Evolutionary conservation across 2,888 invertebrate species (phyloP), one percentile per base, ranked within the genome.

Genomic region (Ochropleura plecta): DNA sequence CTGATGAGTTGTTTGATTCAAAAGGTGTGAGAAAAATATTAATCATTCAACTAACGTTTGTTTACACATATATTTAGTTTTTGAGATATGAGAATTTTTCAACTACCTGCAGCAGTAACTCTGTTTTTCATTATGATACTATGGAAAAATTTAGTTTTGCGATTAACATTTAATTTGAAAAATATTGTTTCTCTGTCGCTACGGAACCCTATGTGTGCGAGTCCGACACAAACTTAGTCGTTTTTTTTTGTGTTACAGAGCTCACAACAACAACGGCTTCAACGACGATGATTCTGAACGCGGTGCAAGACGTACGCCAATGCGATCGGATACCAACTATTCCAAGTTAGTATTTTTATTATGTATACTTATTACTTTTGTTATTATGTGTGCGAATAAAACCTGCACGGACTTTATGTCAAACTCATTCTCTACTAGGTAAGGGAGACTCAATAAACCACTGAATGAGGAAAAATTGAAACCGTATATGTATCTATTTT

Each of bases 191-290:
- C 30, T 30, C 30, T 30, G 30, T 30, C 30, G 30, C 30, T 30
- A 3, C 30, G 30, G 30, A 30, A 30, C 30, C 30, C 30, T 30
- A 3, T 30, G 30, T 30, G 30, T 30, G 30, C 30, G 30, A 30
- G 30, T 30, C 30, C 3, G 30, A 30, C 1, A 30, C 30, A 30
- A 30, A 30, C 3, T n/a, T n/a, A n/a, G n/a, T 30, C 30, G 30
- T 30, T 16, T 62, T n/a, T 44, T 60, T 81, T 5, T 44, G 4
- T 69, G 42, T 85, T 70, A 49, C 67, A 87, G 87, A 44, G 30
- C 83, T 10, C 86, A 87, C 51, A 51, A 88, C 30, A 94, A 94
- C 73, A 89, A 89, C n/a, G 89, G 85, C 8, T 94, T 83, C 77
- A 75, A 89, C n/a, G 92, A 91, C 8, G 91, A 91, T 53, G 86